Evolutionary conservation across 2,113 vertebrate genomes (phyloP).

Genomic region (Oncorhynchus nerka): DNA sequence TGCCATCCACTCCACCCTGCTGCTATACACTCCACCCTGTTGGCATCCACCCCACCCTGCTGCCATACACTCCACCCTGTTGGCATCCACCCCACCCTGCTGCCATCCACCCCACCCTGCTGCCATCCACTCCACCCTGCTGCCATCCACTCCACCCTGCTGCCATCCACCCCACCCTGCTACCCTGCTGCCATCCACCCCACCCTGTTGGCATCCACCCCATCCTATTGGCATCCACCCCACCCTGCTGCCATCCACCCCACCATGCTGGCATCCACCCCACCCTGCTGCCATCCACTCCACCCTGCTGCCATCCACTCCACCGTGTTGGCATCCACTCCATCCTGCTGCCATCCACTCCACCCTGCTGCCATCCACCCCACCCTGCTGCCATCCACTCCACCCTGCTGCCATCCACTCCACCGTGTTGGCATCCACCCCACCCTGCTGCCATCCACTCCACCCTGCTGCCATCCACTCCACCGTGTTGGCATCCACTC

Average conservation of each 20-base stretch:
- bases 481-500: slow-evolving; percentile 6
- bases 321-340: too few species aligned
- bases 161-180: slow-evolving; percentile 16
- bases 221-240: slow-evolving; percentile 6
- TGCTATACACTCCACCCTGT: too few species aligned
- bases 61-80: slow-evolving; percentile 12
- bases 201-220: slow-evolving; percentile 15
- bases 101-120: too few species aligned
- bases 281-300: slow-evolving; percentile 16
- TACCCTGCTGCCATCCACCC: too few species aligned
- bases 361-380: slow-evolving; percentile 15
- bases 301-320: neutral
- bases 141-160: too few species aligned
- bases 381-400: slow-evolving; percentile 18
- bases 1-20: too few species aligned
- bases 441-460: slow-evolving; percentile 17
- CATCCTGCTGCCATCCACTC: slow-evolving; percentile 15
- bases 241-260: slow-evolving; percentile 12
- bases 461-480: too few species aligned
- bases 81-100: slow-evolving; percentile 9
- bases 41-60: too few species aligned
- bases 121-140: slow-evolving; percentile 13
- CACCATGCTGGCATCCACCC: neutral
- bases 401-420: neutral
- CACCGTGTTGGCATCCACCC: slow-evolving; percentile 9